A percentile compares a stretch with the other conserved stretches of the same genome.
phyloP scores from a whole-genome alignment of 2,113 vertebrate genomes.

The Equus przewalskii region DNA sequence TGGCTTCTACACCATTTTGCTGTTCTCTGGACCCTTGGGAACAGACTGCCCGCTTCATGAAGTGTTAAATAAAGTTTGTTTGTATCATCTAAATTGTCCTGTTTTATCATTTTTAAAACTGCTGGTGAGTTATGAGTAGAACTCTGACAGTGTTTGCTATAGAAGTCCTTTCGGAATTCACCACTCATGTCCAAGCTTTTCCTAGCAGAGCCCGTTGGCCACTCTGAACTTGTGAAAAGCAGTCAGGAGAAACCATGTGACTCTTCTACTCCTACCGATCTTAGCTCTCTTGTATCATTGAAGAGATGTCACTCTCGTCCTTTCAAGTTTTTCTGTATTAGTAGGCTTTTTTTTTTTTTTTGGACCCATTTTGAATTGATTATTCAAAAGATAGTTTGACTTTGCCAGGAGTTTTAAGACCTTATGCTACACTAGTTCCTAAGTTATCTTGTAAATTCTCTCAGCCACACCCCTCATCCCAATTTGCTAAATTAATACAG shows the following conservation, averaged over 20 bases:
- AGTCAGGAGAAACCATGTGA: neutral
- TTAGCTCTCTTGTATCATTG: neutral
- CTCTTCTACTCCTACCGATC: neutral
- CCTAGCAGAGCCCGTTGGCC: neutral
- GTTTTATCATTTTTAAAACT: neutral
- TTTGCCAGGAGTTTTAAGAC: neutral
- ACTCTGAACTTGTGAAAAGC: neutral
- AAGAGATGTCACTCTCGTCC: neutral
- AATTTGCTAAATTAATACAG: neutral
- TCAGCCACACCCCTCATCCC: neutral
- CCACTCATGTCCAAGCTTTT: neutral
- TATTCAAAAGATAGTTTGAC: neutral
- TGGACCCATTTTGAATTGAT: neutral
- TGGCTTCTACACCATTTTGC: neutral
- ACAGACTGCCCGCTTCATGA: neutral
- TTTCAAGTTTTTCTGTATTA: neutral
- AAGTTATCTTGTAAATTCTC: neutral
- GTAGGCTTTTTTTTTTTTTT: neutral
- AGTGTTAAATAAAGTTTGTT: neutral
- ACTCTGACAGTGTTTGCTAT: neutral
- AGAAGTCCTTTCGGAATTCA: neutral
- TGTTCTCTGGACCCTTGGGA: neutral
- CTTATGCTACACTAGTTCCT: neutral
- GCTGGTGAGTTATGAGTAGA: neutral
- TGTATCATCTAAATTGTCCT: neutral